Evolutionary conservation across 2,888 invertebrate genomes (phyloP), one percentile per base, ranked within the genome.

Genomic region (Acanthoscelides obtectus): DNA sequence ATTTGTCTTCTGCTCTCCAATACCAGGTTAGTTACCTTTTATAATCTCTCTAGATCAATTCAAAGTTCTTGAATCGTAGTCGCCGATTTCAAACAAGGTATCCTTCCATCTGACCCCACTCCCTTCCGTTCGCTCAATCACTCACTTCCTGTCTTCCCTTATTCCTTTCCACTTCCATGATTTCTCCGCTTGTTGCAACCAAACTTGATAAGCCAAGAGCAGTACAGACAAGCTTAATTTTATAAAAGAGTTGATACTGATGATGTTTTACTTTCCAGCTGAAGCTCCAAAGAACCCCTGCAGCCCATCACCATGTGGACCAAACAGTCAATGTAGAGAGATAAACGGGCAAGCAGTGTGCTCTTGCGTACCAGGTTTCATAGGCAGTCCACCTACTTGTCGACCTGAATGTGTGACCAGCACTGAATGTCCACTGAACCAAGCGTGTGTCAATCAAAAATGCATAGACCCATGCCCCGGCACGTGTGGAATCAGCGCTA

Each of bases 401-500:
- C 87, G 91, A 75, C 92, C 92, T 0, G 92, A 93, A 85, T 93
- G 93, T 81, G 88, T 90, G 67, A 89, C 89, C 72, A 92, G 91
- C 79, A 88, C 90, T 0, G 93, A 93, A 80, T 94, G 94, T 83
- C 81, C 89, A 17, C 88, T 89, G 72, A 89, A 89, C 77, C 87
- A 89, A 81, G 92, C 93, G 19, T 94, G 94, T 80, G 89, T 91
- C 72, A 92, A 91, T 80, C 89, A 90, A 81, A 92, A 91, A 86
- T 94, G 93, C 81, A 88, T 89, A 80, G 91, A 93, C 83, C 93
- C 93, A n/a, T 93, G 93, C 76, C 90, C 90, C 2, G 92, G 93
- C 45, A 90, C 92, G 17, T 94, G 94, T 81, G 94, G 93, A 20
- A 86, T 90, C 67, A 90, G 90, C 80, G 92, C 93, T 0, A 81